Evolutionary conservation across 1,140 invertebrate species (phyloP).

Genomic region (Marisa cornuarietis): DNA sequence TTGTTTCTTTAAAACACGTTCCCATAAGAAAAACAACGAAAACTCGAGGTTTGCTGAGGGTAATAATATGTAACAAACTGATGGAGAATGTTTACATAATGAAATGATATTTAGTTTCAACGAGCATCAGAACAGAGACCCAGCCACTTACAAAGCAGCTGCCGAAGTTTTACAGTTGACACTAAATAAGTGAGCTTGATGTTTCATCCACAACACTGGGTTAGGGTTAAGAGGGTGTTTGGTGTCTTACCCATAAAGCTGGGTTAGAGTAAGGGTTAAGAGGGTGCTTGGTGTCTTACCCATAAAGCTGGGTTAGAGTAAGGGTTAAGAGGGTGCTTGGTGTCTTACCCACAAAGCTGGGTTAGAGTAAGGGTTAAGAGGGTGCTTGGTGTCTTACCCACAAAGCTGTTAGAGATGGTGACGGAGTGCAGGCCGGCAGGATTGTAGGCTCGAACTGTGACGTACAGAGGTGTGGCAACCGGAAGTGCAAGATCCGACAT

Average conservation of each 20-base stretch:
- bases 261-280: background rate
- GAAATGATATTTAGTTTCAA: too few species aligned
- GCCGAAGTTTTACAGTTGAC: background rate
- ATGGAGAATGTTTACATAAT: too few species aligned
- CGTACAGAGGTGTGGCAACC: constrained; percentile 23
- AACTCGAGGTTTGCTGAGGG: too few species aligned
- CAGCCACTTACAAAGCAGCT: background rate
- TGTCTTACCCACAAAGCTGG: too few species aligned
- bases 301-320: background rate
- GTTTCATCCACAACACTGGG: too few species aligned
- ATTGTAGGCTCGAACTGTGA: constrained; percentile 40
- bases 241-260: background rate
- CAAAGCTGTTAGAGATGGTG: constrained; percentile 35
- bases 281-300: background rate
- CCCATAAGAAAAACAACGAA: too few species aligned
- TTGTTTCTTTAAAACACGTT: too few species aligned
- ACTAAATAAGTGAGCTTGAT: background rate
- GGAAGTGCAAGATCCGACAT: constrained; percentile 28
- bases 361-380: background rate
- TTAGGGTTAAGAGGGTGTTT: too few species aligned
- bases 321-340: too few species aligned
- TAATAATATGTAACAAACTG: too few species aligned
- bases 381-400: constrained; percentile 26
- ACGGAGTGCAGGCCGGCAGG: constrained; percentile 27
- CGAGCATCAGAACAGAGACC: too few species aligned